phyloP scores from a whole-genome alignment of 2,797 vertebrate species.

The Peromyscus nudipes region DNA sequence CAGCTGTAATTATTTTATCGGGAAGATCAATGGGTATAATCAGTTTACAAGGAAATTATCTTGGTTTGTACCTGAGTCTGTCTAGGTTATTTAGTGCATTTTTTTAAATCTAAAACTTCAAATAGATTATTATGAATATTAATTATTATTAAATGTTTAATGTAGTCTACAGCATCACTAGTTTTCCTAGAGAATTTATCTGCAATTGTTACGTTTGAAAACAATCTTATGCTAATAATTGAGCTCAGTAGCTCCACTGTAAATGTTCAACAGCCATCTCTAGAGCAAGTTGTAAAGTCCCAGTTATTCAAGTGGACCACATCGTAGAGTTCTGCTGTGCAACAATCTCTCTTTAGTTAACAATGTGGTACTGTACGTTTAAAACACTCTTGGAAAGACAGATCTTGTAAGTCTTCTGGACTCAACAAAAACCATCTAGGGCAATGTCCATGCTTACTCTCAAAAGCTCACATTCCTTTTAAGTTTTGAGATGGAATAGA shows the following conservation, averaged over 20 bases:
- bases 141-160: background rate
- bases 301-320: background rate
- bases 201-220: background rate
- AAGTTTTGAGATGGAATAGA: background rate
- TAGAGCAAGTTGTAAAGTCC: background rate
- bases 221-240: background rate
- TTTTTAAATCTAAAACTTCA: slow-evolving; percentile 10
- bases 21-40: background rate
- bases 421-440: background rate
- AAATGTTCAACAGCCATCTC: background rate
- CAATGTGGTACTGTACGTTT: background rate
- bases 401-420: background rate
- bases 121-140: slow-evolving; percentile 41
- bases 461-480: background rate
- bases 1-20: background rate
- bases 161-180: background rate
- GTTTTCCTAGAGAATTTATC: background rate
- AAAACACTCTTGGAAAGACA: background rate
- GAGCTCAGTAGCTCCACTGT: background rate
- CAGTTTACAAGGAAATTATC: slow-evolving; percentile 10
- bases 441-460: background rate
- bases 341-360: background rate
- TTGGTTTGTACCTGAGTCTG: background rate
- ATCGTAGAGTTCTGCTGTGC: background rate
- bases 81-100: background rate